phyloP scores from a whole-genome alignment of 2,888 invertebrate genomes.

The Steromphala cineraria region DNA sequence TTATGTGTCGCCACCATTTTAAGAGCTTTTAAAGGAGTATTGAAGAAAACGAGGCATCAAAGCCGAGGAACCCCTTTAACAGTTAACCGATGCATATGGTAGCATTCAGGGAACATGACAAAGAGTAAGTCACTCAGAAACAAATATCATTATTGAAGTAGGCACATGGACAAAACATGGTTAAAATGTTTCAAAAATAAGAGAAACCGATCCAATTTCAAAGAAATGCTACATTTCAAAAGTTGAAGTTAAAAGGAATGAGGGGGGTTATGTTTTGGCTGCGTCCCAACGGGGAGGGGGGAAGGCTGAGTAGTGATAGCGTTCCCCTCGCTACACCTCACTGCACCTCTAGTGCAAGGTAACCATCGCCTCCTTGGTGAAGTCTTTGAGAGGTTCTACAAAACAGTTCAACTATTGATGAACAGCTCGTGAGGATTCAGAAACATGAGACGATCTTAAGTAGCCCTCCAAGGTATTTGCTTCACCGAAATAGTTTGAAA shows the following conservation, averaged over 20 bases:
- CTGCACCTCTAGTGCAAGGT: background rate
- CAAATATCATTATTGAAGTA: too few species aligned
- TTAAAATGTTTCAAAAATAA: background rate
- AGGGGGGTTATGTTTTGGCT: background rate
- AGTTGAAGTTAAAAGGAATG: background rate
- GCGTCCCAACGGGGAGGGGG: background rate
- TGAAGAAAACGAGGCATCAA: too few species aligned
- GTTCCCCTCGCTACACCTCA: background rate
- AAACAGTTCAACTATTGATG: background rate
- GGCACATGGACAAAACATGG: background rate
- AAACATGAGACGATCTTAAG: too few species aligned
- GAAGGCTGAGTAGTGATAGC: background rate
- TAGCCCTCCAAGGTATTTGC: too few species aligned
- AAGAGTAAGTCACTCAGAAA: too few species aligned
- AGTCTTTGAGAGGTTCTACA: background rate
- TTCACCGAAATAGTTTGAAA: too few species aligned
- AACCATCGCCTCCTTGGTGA: background rate
- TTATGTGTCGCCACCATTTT: too few species aligned
- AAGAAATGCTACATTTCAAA: background rate
- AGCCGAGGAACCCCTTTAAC: too few species aligned
- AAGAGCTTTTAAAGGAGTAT: too few species aligned
- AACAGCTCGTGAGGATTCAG: background rate
- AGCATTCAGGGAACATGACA: too few species aligned
- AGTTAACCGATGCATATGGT: too few species aligned
- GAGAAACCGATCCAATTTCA: background rate